These are phyloP conservation scores for Dugesia japonica DNA, from an alignment of 2,888 invertebrate species.

Conservation along the genomic window DNA sequence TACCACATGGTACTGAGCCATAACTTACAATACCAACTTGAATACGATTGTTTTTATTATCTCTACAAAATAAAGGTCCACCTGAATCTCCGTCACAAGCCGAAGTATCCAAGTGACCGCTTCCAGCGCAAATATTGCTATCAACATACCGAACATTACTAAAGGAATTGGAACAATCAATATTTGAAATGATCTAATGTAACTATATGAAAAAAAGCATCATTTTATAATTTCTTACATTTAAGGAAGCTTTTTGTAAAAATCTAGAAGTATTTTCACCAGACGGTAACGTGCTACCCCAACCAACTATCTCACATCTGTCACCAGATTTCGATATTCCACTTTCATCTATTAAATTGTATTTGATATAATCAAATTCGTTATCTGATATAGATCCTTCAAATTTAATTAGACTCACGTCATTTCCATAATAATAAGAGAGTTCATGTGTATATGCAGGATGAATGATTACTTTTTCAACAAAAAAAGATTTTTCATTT, in stretches of 20 bases:
- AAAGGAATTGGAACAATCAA: conserved; percentile 15
- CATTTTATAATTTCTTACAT: neutral
- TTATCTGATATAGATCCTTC: neutral
- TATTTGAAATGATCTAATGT: conserved; percentile 16
- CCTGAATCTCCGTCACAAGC: conserved; percentile 28
- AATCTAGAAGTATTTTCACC: neutral
- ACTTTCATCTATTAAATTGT: neutral
- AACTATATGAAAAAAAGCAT: no score
- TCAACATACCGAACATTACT: neutral
- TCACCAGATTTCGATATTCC: neutral
- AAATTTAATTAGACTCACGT: neutral
- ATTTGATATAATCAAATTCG: conserved; percentile 3
- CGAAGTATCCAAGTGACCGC: neutral
- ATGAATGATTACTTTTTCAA: neutral
- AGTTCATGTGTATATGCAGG: neutral
- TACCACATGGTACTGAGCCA: neutral
- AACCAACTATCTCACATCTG: neutral
- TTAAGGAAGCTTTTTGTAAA: conserved; percentile 13
- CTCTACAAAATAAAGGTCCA: conserved; percentile 22
- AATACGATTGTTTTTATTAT: neutral
- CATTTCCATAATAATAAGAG: conserved; percentile 7
- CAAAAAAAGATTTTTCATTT: neutral
- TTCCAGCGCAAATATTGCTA: conserved; percentile 28
- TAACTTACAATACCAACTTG: neutral
- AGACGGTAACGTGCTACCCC: neutral